Conservation (phyloP, 2,797 vertebrate genomes). For the Rhadinocentrus ornatus region DNA sequence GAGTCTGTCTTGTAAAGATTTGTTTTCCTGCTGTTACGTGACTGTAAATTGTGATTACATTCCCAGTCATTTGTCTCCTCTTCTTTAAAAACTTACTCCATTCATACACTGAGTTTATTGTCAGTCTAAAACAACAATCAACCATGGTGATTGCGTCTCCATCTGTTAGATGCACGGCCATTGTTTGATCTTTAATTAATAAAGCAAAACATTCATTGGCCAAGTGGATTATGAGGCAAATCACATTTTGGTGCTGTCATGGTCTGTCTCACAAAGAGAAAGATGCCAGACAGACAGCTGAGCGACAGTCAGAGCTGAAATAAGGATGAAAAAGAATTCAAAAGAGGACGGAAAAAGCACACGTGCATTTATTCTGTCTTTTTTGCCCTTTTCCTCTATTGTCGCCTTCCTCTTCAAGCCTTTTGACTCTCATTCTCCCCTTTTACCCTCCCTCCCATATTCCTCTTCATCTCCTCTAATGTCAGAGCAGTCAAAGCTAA, state of each 20-base stretch:
- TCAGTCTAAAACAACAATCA: conserved; percentile 1
- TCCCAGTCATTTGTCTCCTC: neutral
- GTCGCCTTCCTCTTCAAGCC: conserved; percentile 14
- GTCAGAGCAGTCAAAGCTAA: conserved; percentile 65
- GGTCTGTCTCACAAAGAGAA: conserved; percentile 32
- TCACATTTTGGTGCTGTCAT: conserved; percentile 39
- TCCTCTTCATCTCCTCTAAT: conserved; percentile 48
- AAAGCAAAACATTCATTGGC: conserved; percentile 36
- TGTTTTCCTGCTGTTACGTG: conserved; percentile 25
- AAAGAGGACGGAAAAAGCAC: conserved; percentile 4
- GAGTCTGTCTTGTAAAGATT: conserved; percentile 14
- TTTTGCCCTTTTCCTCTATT: conserved; percentile 2
- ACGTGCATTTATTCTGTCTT: conserved; percentile 2
- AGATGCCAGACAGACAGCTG: conserved; percentile 17
- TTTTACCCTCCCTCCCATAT: conserved; percentile 11
- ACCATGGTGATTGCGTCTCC: neutral
- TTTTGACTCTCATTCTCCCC: conserved; percentile 20
- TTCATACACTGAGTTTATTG: conserved; percentile 12
- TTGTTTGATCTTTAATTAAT: conserved; percentile 55
- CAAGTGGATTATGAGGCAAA: conserved; percentile 52
- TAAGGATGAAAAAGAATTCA: conserved; percentile 10
- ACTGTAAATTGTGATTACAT: conserved; percentile 15
- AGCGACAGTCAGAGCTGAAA: conserved; percentile 29
- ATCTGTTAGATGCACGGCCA: neutral
- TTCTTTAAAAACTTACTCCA: neutral